phyloP scores from a whole-genome alignment of 2,888 invertebrate genomes.

The Drosophila atripex region DNA sequence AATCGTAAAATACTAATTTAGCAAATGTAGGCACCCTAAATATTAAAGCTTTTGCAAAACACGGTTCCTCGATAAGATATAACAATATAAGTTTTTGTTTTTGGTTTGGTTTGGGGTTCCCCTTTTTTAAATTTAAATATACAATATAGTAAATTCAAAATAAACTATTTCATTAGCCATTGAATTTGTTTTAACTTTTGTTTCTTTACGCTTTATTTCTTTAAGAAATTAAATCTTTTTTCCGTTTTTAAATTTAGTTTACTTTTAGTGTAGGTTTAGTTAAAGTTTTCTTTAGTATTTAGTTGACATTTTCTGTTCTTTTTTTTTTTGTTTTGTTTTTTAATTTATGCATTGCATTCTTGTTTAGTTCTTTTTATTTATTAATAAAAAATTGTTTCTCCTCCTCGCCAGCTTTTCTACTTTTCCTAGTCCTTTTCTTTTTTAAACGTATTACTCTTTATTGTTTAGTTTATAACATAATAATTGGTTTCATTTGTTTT shows the following conservation, averaged over 20 bases:
- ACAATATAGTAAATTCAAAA: slow-evolving; percentile 74
- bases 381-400: slow-evolving; percentile 71
- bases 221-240: slow-evolving; percentile 54
- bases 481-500: slow-evolving; percentile 39
- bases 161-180: slow-evolving; percentile 71
- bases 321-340: slow-evolving; percentile 19
- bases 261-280: slow-evolving; percentile 45
- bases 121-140: slow-evolving; percentile 66
- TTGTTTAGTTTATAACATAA: slow-evolving; percentile 72
- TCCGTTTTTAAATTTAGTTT: slow-evolving; percentile 26
- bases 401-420: slow-evolving; percentile 15
- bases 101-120: slow-evolving; percentile 29
- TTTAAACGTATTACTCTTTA: slow-evolving; percentile 32
- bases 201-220: slow-evolving; percentile 56
- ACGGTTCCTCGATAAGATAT: slow-evolving; percentile 81
- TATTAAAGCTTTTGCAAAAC: slow-evolving; percentile 84
- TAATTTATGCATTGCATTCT: slow-evolving; percentile 52
- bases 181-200: slow-evolving; percentile 41
- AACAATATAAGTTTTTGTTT: slow-evolving; percentile 62
- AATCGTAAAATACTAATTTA: slow-evolving; percentile 83
- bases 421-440: slow-evolving; percentile 7
- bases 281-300: slow-evolving; percentile 33
- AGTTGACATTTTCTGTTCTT: slow-evolving; percentile 20
- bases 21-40: slow-evolving; percentile 85
- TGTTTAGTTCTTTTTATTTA: slow-evolving; percentile 44